A percentile compares a stretch with the other conserved stretches of the same genome.
Evolutionary conservation across 1,140 invertebrate species (phyloP).

Genomic region (Charaxes varanes): DNA sequence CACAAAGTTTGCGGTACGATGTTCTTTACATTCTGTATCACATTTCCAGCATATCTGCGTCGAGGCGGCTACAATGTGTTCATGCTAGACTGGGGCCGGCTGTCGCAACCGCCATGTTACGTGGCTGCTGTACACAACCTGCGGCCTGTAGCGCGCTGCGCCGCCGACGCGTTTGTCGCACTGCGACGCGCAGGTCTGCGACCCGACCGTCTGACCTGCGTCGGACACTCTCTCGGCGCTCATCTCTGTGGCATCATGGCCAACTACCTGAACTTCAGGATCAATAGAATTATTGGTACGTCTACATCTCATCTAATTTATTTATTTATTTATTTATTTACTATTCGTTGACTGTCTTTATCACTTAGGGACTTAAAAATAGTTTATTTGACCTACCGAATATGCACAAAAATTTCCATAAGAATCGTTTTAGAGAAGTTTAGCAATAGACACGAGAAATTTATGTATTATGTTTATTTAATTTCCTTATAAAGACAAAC

Average conservation of each 20-base stretch:
- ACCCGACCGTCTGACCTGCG: constrained; percentile 78
- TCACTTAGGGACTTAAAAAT: too few relatives aligned
- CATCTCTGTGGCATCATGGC: constrained; percentile 84
- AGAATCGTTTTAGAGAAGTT: too few relatives aligned
- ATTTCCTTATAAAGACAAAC: too few relatives aligned
- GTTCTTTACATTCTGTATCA: neutral
- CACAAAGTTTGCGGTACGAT: too few relatives aligned
- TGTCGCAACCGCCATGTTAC: constrained; percentile 82
- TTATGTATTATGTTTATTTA: too few relatives aligned
- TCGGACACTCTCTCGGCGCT: constrained; percentile 84
- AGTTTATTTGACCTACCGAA: too few relatives aligned
- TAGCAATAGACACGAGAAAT: too few relatives aligned
- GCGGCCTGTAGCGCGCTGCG: constrained; percentile 79
- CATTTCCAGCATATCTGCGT: constrained; percentile 76
- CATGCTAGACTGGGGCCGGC: constrained; percentile 82
- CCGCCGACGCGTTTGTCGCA: constrained; percentile 76
- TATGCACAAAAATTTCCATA: too few relatives aligned
- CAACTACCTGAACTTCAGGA: constrained; percentile 67
- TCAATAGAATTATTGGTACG: constrained; percentile 63
- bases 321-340: neutral
- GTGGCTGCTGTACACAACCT: constrained; percentile 82
- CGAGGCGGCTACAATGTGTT: constrained; percentile 85
- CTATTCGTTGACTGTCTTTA: too few relatives aligned
- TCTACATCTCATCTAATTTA: constrained; percentile 4
- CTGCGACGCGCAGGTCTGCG: constrained; percentile 77